Conservation (phyloP, 2,113 vertebrate genomes). For the Lasiurus borealis region DNA sequence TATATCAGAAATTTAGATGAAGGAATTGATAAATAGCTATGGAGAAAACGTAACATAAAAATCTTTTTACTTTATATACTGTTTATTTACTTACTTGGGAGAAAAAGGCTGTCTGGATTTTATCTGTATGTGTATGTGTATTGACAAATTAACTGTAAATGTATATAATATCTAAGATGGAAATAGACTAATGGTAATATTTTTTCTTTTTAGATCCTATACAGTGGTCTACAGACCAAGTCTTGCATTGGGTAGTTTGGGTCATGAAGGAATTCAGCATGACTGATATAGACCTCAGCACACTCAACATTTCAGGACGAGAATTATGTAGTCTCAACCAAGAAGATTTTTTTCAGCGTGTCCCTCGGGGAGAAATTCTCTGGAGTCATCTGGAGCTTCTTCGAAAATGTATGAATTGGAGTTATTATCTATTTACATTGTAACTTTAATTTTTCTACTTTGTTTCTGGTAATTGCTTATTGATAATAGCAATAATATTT, state of each 20-base stretch:
- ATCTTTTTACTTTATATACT: conserved; percentile 4
- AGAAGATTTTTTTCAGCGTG: conserved; percentile 97
- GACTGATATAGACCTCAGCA: conserved; percentile 95
- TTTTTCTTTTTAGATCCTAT: conserved; percentile 91
- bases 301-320: conserved; percentile 94
- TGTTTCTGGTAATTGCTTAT: conserved; percentile 39
- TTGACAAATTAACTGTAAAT: conserved; percentile 52
- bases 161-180: background rate
- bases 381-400: conserved; percentile 99
- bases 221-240: conserved; percentile 97
- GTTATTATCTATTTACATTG: conserved; percentile 45
- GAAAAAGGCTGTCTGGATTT: background rate
- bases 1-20: conserved; percentile 38
- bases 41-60: conserved; percentile 12
- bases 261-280: conserved; percentile 99
- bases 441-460: conserved; percentile 60
- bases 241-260: conserved; percentile 99
- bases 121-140: background rate
- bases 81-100: background rate
- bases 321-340: conserved; percentile 96
- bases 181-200: conserved; percentile 59
- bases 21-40: conserved; percentile 5
- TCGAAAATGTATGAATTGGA: conserved; percentile 93
- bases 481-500: conserved; percentile 24
- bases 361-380: conserved; percentile 97